Evolutionary conservation across 64 coral and sea anemone species (phyloP).

Genomic region (Montipora capricornis): DNA sequence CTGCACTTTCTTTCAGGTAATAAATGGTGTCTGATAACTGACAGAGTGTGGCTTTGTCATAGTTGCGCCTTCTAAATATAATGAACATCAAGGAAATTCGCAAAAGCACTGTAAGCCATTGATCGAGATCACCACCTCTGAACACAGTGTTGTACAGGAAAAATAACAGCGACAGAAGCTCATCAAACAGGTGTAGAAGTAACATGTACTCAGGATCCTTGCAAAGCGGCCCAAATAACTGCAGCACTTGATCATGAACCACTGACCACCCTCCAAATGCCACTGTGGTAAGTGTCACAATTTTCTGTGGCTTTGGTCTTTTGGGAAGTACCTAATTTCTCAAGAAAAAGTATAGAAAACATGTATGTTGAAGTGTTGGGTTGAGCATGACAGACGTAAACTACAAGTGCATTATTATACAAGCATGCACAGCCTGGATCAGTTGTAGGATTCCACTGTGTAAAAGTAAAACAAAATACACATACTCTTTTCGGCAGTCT

Average conservation of each 20-base stretch:
- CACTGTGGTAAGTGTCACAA: slow-evolving; percentile 11
- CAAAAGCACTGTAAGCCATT: background rate
- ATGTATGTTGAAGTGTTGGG: too few species aligned
- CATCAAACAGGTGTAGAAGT: background rate
- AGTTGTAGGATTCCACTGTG: slow-evolving; percentile 20
- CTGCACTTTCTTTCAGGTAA: slow-evolving; percentile 22
- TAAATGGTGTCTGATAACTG: slow-evolving; percentile 31
- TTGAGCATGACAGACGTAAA: too few species aligned
- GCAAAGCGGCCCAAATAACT: slow-evolving; percentile 9
- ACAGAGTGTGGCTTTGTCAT: too few species aligned
- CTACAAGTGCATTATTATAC: too few species aligned
- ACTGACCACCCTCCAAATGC: slow-evolving; percentile 5
- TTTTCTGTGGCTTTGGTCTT: slow-evolving; percentile 6
- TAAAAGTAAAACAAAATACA: too few species aligned
- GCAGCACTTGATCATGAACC: slow-evolving; percentile 10
- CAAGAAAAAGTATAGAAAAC: too few species aligned
- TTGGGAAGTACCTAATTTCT: background rate
- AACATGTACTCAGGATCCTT: slow-evolving; percentile 7
- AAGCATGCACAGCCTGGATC: background rate
- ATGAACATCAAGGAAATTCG: background rate
- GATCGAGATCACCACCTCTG: slow-evolving; percentile 4
- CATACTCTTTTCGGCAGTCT: too few species aligned
- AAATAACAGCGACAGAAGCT: slow-evolving; percentile 5
- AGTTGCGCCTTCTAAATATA: too few species aligned
- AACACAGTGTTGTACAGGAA: slow-evolving; percentile 8